Base-by-base conservation (phyloP, 2,113 vertebrate species). In the Alligator mississippiensis region DNA sequence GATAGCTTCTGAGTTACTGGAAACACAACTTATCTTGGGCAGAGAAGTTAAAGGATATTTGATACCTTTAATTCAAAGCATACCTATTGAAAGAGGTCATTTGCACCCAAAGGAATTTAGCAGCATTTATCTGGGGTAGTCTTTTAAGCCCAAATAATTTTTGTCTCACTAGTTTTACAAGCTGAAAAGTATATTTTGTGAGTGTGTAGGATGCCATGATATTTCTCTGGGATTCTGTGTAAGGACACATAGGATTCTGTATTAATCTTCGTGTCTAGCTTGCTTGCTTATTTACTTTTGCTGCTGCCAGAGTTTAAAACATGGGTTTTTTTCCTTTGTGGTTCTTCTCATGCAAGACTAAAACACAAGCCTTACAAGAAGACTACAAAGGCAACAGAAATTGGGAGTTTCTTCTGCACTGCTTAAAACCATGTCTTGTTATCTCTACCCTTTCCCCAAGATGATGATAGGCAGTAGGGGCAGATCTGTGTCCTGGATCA, bases 141-240 rank as follows among this genome's bases (percentile, higher is more conserved):
- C 79, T 92, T 80, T 34, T 93, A 63, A 17, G 90, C 12, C 13
- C 22, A 54, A 3, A 79, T 81, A 3, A 72, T 92, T 92, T 87
- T 92, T 76, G 84, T 82, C 11, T n/a, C 28, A 10, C 58, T 54
- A 79, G 47, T 70, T 74, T 93, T 85, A 12, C 74, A 92, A 96
- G 70, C 5, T 92, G 63, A 74, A 61, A 78, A 27, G 5, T 90
- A 57, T 34, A 27, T 66, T 76, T 27, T 5, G 13, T 80, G 75
- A 80, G 5, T 19, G 5, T 14, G 78, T 21, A 66, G 0, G 1
- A 66, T 34, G 11, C 77, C 61, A 82, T 78, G 1, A 2, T 63
- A 27, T 16, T 83, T 80, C 11, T 85, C 8, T 77, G 57, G 1
- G 70, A 11, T 21, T 68, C 21, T 15, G 30, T 70, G 21, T 28